Percentiles rank a stretch among this genome's conserved stretches.
phyloP scores from a whole-genome alignment of 2,888 invertebrate species.

The Pterostichus niger region DNA sequence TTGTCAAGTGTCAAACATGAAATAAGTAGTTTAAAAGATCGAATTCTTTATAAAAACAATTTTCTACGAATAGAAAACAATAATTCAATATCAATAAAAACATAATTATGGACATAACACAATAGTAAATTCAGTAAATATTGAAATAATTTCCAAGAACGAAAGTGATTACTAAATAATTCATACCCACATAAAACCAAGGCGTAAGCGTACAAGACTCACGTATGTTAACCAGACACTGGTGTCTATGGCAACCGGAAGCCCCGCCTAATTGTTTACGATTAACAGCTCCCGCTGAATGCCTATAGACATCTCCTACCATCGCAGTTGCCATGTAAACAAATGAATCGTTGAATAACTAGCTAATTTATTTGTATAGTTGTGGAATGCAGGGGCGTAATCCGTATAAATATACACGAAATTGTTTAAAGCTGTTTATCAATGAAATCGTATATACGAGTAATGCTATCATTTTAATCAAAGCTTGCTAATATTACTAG shows the following conservation, averaged over 20 bases:
- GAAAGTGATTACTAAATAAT: constrained; percentile 40
- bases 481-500: no score
- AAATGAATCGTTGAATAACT: constrained; percentile 11
- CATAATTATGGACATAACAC: no score
- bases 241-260: constrained; percentile 65
- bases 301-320: not conserved
- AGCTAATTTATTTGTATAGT: not conserved
- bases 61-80: not conserved
- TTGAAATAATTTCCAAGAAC: constrained; percentile 17
- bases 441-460: no score
- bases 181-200: constrained; percentile 12
- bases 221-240: constrained; percentile 36
- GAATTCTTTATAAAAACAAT: no score
- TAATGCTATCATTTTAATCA: no score
- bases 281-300: constrained; percentile 51
- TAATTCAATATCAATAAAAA: not conserved
- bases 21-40: no score
- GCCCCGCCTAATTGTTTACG: constrained; percentile 66
- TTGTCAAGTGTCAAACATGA: no score
- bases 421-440: no score
- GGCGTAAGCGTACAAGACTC: not conserved
- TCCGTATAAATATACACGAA: no score
- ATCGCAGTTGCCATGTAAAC: not conserved
- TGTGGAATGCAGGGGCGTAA: no score
- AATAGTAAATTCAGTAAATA: not conserved